Base-by-base conservation (phyloP, 2,888 invertebrate genomes). In the Nemurella pictetii region DNA sequence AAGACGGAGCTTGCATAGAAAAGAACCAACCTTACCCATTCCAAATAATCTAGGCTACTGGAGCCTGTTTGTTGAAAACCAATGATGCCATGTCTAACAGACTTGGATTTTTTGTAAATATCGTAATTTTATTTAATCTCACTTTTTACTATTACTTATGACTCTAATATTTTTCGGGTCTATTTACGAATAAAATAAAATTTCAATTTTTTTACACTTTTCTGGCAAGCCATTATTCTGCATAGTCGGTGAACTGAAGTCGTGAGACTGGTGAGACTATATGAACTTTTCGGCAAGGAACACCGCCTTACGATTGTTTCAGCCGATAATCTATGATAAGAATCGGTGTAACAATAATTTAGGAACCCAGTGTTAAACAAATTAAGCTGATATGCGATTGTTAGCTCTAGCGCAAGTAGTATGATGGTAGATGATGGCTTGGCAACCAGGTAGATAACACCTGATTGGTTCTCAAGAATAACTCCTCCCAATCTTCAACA, bases 341-440 rank as follows among this genome's bases (percentile, higher is more conserved):
- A 30, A 81, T 81, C 80, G 4, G 55, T 25, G 55, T 82, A 82
- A 82, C 82, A 82, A 82, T 82, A 25, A 82, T 55, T 55, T 72
- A 55, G 73, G 55, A 82, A 82, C 82, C 82, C 55, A 82, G 82
- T 82, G 82, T 82, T 82, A 82, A 82, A 72, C 82, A 82, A 72
- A 72, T 72, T 72, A 80, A 55, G 32, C 20, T 9, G 75, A n/a
- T 7, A 75, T 75, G 78, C 78, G 78, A 28, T 29, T 78, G 30
- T 78, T 29, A n/a, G 78, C 55, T 55, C 55, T 55, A 12, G 28
- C 5, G 78, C n/a, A 12, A 28, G 78, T 30, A 78, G 78, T n/a
- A 28, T 78, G 30, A 28, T 28, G 30, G n/a, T 28, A 78, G 75
- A 12, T 29, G 78, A 78, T 9, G 29, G 80, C 82, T 72, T 82